Conservation (phyloP, 35 echinoderm and acorn worm genomes). For the Holothuria glaberrima region DNA sequence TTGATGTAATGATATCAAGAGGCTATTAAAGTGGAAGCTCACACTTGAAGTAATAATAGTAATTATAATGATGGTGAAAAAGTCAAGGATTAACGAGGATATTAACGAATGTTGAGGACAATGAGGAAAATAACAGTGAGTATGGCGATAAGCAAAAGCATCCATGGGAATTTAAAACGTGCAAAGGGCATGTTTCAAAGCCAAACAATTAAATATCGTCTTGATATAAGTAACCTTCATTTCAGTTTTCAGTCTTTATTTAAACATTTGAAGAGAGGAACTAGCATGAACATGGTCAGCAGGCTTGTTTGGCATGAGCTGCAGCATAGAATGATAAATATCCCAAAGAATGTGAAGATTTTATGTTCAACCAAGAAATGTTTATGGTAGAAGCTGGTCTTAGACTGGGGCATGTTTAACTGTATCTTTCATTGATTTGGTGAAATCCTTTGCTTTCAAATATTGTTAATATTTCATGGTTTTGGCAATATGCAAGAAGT, state of each 20-base stretch:
- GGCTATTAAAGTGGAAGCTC: neutral
- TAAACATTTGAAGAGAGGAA: neutral
- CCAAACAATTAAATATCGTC: neutral
- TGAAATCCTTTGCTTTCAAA: neutral
- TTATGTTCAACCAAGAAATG: constrained; percentile 2
- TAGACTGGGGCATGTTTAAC: neutral
- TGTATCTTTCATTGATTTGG: neutral
- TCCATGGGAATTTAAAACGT: neutral
- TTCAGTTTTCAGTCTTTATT: constrained; percentile 8
- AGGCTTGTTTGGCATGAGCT: neutral
- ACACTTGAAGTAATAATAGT: constrained; percentile 2
- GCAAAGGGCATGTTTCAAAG: neutral
- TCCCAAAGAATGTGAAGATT: neutral
- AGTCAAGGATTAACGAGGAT: neutral
- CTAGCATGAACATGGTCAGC: neutral
- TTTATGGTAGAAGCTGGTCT: constrained; percentile 2
- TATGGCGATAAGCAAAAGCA: neutral
- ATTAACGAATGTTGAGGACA: neutral
- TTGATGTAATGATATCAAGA: constrained; percentile 2
- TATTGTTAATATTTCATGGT: no score
- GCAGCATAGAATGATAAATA: constrained; percentile 2
- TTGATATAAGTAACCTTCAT: constrained; percentile 4
- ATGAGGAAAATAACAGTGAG: neutral
- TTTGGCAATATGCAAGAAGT: neutral
- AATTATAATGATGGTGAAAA: constrained; percentile 4